Base-by-base conservation (phyloP, 2,888 invertebrate genomes). In the Standfussiana lucernea region DNA sequence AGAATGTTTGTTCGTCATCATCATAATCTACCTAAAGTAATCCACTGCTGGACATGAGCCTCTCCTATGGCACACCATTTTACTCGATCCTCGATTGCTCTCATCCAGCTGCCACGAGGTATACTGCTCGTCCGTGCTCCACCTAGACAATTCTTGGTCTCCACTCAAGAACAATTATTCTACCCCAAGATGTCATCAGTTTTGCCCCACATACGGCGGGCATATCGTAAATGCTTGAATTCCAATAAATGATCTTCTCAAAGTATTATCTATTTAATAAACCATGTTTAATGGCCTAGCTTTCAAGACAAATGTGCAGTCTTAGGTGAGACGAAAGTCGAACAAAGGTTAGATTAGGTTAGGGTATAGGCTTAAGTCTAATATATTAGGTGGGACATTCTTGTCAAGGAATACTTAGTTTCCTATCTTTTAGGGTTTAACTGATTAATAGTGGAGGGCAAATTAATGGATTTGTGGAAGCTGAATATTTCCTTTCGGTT, bases 251-350 rank as follows among this genome's bases (percentile, higher is more conserved):
- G 6, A 32, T 74, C 1, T 37, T 42, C 1, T 18, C 0, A 11
- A 53, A 21, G 24, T 28, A 61, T 35, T 10, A 6, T 61, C 42
- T 35, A 18, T 50, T 24, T 28, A 42, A 37, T 35, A 13, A 50
- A 28, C 35, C 7, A 32, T 53, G 45, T 53, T 64, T 64, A 13
- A 78, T 78, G 32, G 8, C 37, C 11, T 32, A 47, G 53, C 37
- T 64, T 64, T 53, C 37, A 18, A 73, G 53, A 73, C 21, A 32
- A 81, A 81, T 56, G 21, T 24, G 24, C 1, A 13, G 6, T 47
- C 45, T 64, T 28, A 81, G 15, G 24, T 53, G n/a, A 32, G 21
- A 21, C 24, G 40, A 35, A 56, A 32, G 37, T 40, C 24, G 21
- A 32, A 53, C 8, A 37, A 53, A 47, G 45, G 45, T 75, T 15